Evolutionary conservation across 37 sponge, comb jelly and placozoan species (phyloP), one percentile per base, ranked within the genome.

Genomic region (Eunapius fragilis): DNA sequence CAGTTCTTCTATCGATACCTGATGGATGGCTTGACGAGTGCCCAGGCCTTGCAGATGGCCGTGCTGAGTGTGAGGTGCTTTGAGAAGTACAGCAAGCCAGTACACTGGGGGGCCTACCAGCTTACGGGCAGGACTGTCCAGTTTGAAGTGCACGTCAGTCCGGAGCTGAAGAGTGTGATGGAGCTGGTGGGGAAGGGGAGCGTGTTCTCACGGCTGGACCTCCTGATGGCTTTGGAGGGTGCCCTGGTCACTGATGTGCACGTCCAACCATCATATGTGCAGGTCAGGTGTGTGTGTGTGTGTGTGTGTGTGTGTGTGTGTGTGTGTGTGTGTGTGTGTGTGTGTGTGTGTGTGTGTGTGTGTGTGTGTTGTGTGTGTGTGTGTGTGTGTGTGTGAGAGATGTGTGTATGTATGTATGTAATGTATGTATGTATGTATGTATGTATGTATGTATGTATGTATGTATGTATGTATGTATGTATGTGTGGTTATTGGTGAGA

Each of bases 81-180:
- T 72, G 33, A 69, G 26, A 86, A 88, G 69, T 91, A 94, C 74
- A 74, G 89, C 0, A 80, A 73, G 12, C 91, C 78, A 69, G 70
- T 90, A n/a, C 94, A 96, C 70, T 96, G 96, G 96, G 76, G 82
- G 48, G 94, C 89, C 3, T 93, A 89, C 68, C 91, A 96, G 89
- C 82, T 96, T 0, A 90, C 85, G 22, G 93, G 96, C 22, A 80
- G 88, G 68, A 82, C 92, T 30, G 71, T 95, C 14, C 25, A 70
- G 72, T 70, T 92, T 33, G 36, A n/a, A 25, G 78, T 74, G 36
- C 28, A 34, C 26, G 38, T 48, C 31, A 70, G 28, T 9, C 68
- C 31, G 0, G 37, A 25, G 6, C 32, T 37, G 34, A 37, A 33
- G 23, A 2, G 0, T 2, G 68, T 87, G 27, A 34, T 25, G 77